These are phyloP conservation scores for Malurus alboscapulatus DNA, from an alignment of 2,113 vertebrate species.

Conservation along the genomic window DNA sequence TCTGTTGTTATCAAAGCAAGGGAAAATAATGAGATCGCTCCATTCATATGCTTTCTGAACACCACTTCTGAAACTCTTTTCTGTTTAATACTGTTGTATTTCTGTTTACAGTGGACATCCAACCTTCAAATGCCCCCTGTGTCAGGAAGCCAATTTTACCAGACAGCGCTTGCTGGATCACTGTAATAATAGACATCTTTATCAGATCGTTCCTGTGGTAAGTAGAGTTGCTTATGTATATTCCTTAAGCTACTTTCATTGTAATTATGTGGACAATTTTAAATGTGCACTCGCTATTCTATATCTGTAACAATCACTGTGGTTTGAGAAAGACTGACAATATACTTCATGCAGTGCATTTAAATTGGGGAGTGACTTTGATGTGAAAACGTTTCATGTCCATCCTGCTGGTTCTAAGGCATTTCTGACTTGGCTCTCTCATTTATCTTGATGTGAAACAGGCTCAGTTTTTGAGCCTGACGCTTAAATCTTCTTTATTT, in stretches of 20 bases:
- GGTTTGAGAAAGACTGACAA: neutral
- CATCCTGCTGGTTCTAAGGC: neutral
- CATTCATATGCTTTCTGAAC: neutral
- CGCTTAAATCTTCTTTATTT: neutral
- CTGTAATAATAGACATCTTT: conserved; percentile 78
- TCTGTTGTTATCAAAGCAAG: neutral
- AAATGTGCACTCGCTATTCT: neutral
- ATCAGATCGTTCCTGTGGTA: conserved; percentile 79
- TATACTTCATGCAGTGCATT: neutral
- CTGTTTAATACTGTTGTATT: neutral
- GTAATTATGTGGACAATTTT: neutral
- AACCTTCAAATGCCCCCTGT: conserved; percentile 82
- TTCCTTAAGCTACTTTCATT: neutral
- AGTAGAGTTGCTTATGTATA: conserved; percentile 44
- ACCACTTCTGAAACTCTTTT: neutral
- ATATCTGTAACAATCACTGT: neutral
- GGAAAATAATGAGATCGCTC: neutral
- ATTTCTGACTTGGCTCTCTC: neutral
- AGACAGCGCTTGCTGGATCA: conserved; percentile 80
- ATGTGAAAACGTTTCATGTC: neutral
- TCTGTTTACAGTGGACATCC: conserved; percentile 70
- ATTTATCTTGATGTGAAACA: neutral
- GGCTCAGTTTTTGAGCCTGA: neutral
- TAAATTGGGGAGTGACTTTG: neutral
- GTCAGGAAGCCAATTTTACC: conserved; percentile 80